Base-by-base conservation (phyloP, 2,113 vertebrate genomes). In the Puffinus mauretanicus region DNA sequence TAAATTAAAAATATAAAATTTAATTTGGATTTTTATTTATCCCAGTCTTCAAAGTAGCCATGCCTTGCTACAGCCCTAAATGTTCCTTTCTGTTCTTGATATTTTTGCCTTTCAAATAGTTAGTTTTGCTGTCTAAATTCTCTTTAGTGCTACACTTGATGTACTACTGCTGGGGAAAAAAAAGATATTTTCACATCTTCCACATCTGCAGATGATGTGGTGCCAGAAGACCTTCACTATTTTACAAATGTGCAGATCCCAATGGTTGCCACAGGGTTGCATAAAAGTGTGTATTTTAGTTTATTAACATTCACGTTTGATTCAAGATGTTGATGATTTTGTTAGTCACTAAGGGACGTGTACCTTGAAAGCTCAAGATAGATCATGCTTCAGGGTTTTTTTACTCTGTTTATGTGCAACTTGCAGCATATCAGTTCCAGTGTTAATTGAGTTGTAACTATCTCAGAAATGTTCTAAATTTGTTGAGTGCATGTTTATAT, bases 101-200 rank as follows among this genome's bases (percentile, higher is more conserved):
- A 36, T 55, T 71, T 83, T 86, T 88, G 25, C 22, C 10, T 94
- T 76, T 94, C 30, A 73, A 47, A 62, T 30, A 82, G 42, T 62
- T 47, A 51, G 10, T 75, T 91, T 83, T 82, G 46, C 36, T 66
- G 15, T 73, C 25, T 90, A 91, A 79, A 26, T 86, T 93, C 29
- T 86, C 16, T 65, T 69, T 49, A 58, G 70, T 67, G 40, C 47
- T 65, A 44, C 16, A 30, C 72, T 82, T 83, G 69, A 70, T 93
- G 70, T 79, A 69, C 82, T 96, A 95, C 91, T 92, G 86, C 77
- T 88, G 46, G 17, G 17, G 82, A 15, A 72, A 91, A 94, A 83
- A 80, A 61, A 88, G 72, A 54, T 90, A 92, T 97, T 95, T 88
- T 97, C 95, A 91, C 58, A 93, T 97, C 86, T 94, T 98, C 75